These are phyloP conservation scores for Talpa occidentalis DNA, from an alignment of 2,113 vertebrate species.

Conservation along the genomic window DNA sequence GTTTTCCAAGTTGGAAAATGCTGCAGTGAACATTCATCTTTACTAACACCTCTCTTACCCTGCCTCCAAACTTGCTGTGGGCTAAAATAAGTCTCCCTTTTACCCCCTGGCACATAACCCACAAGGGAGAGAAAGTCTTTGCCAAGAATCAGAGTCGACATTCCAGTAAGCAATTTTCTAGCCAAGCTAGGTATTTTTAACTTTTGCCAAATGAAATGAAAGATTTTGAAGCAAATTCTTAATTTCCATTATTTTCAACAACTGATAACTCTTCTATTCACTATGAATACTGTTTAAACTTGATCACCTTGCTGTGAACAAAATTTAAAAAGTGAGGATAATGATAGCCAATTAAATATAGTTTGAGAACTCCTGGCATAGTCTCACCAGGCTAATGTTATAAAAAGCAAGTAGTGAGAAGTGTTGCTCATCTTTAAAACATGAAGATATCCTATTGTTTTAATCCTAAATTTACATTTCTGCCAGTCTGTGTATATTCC, in stretches of 20 bases:
- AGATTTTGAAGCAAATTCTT: slow-evolving; percentile 27
- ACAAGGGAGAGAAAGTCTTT: background rate
- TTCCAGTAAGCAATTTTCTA: background rate
- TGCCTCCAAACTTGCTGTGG: background rate
- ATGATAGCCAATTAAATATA: background rate
- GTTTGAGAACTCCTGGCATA: background rate
- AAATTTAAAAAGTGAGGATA: slow-evolving; percentile 26
- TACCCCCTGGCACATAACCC: background rate
- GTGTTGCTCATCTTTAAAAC: slow-evolving; percentile 36
- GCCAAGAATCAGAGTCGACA: background rate
- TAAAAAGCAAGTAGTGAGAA: background rate
- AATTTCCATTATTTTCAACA: background rate
- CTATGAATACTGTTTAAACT: background rate
- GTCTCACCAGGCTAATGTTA: background rate
- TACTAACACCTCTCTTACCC: background rate
- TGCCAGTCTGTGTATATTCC: slow-evolving; percentile 27
- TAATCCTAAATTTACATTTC: slow-evolving; percentile 48
- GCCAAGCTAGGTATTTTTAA: slow-evolving; percentile 34
- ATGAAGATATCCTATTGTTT: background rate
- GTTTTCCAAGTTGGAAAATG: background rate
- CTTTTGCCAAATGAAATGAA: slow-evolving; percentile 43
- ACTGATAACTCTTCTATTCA: background rate
- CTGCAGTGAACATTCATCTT: background rate
- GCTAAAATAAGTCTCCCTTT: background rate
- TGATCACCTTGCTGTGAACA: background rate